Evolutionary conservation across 1,140 invertebrate genomes (phyloP).

Genomic region (Papilio glaucus): DNA sequence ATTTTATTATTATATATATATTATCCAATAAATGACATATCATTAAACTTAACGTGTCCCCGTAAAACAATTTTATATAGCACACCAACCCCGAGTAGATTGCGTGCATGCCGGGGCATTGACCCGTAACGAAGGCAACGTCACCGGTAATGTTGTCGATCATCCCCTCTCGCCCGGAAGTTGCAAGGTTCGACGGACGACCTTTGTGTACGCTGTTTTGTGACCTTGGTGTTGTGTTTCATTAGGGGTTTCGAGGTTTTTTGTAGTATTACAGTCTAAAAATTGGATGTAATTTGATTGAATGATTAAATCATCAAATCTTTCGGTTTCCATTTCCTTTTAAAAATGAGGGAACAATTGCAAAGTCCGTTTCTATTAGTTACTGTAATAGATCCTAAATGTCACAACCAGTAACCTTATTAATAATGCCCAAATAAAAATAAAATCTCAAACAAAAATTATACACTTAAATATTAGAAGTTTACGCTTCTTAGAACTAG

Average conservation of each 20-base stretch:
- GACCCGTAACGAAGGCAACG: conserved; percentile 40
- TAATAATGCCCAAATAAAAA: no score
- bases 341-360: no score
- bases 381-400: no score
- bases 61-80: not conserved
- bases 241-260: conserved; percentile 36
- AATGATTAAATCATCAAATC: no score
- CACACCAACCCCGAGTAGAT: not conserved
- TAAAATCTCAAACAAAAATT: no score
- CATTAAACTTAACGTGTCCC: not conserved
- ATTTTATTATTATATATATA: no score
- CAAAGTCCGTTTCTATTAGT: no score
- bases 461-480: no score
- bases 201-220: conserved; percentile 51
- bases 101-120: conserved; percentile 35
- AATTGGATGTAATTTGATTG: not conserved
- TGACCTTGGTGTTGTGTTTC: conserved; percentile 61
- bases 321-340: no score
- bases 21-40: not conserved
- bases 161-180: conserved; percentile 61
- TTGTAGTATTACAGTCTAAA: not conserved
- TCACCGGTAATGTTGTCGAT: conserved; percentile 52
- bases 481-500: conserved; percentile 5
- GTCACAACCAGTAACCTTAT: no score
- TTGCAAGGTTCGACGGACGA: conserved; percentile 60